Evolutionary conservation across 1,140 invertebrate genomes (phyloP).

Genomic region (Nebria ingens): DNA sequence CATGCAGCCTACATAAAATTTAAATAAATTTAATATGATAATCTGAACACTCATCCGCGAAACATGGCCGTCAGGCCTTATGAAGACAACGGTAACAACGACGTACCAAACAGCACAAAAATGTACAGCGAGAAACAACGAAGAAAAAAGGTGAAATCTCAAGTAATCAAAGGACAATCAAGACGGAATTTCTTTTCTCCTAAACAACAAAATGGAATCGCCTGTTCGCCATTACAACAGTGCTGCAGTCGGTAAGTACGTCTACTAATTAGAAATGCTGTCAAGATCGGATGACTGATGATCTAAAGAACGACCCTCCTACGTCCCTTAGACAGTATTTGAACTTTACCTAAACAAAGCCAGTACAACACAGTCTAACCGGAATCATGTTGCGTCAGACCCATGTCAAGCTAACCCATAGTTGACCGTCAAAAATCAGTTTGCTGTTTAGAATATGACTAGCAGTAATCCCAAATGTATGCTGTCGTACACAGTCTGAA

Average conservation of each 20-base stretch:
- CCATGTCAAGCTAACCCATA: constrained; percentile 16
- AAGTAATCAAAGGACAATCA: no score
- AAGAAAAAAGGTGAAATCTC: no score
- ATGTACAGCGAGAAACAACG: no score
- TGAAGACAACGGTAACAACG: background rate
- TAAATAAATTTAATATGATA: background rate
- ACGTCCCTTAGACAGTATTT: background rate
- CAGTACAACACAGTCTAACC: constrained; percentile 17
- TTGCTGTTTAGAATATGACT: constrained; percentile 12
- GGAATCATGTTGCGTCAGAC: constrained; percentile 15
- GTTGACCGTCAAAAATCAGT: constrained; percentile 14
- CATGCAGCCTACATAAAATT: background rate
- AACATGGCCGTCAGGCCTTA: background rate
- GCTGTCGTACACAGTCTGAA: constrained; percentile 12
- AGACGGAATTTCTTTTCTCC: background rate
- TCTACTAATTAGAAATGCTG: constrained; percentile 19
- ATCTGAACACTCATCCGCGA: background rate
- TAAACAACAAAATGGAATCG: constrained; percentile 9
- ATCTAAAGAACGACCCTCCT: constrained; percentile 12
- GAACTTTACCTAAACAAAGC: background rate
- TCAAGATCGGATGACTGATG: constrained; percentile 18
- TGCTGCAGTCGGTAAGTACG: background rate
- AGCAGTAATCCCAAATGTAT: background rate
- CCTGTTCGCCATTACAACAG: constrained; percentile 12
- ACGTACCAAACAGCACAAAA: no score